phyloP scores from a whole-genome alignment of 2,113 vertebrate species.

The Mungos mungo region DNA sequence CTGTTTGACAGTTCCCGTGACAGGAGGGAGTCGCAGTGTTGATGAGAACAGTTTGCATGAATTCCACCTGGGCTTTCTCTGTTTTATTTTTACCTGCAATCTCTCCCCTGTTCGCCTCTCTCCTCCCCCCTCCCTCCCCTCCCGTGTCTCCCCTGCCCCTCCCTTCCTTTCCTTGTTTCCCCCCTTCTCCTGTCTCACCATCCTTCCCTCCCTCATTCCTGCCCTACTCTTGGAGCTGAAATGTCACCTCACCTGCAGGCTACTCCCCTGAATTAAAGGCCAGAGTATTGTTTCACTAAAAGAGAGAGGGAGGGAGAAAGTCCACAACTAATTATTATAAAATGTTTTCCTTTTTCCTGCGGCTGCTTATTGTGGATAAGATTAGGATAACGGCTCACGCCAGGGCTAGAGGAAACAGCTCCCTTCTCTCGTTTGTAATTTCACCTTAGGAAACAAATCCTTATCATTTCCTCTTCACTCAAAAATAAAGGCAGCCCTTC shows the following conservation, averaged over 20 bases:
- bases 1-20: constrained; percentile 96
- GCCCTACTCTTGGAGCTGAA: constrained; percentile 8
- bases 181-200: background rate
- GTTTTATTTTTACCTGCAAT: constrained; percentile 91
- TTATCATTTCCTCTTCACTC: background rate
- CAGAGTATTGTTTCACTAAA: constrained; percentile 24
- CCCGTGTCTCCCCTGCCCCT: constrained; percentile 44
- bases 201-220: background rate
- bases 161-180: background rate
- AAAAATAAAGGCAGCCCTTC: background rate
- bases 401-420: background rate
- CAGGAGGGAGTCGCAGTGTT: constrained; percentile 92
- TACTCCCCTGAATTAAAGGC: constrained; percentile 51
- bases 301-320: background rate
- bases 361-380: background rate
- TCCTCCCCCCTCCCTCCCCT: constrained; percentile 75
- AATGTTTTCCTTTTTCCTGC: background rate
- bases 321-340: constrained; percentile 19
- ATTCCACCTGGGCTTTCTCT: constrained; percentile 95
- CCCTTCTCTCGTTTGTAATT: background rate
- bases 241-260: constrained; percentile 54
- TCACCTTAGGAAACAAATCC: background rate
- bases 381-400: background rate
- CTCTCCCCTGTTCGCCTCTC: constrained; percentile 82
- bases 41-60: constrained; percentile 97